Conservation (phyloP, 2,888 invertebrate species). For the Diplolepis rosae region DNA sequence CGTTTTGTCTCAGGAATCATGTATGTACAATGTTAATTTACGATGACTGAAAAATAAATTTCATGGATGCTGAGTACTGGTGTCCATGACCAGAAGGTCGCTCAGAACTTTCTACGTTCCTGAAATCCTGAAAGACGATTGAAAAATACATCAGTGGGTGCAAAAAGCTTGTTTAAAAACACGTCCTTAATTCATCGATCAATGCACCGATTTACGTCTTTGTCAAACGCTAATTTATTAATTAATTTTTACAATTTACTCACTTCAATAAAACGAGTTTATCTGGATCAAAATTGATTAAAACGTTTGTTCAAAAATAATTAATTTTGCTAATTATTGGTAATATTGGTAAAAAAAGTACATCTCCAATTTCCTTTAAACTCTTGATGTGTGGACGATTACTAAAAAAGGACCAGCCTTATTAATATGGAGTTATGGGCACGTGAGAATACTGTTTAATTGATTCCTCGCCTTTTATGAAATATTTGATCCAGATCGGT, state of each 20-base stretch:
- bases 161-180: constrained; percentile 49
- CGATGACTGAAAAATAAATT: constrained; percentile 21
- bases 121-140: constrained; percentile 6
- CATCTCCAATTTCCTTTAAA: no score
- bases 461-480: no score
- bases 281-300: not conserved
- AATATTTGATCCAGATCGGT: no score
- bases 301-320: not conserved
- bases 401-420: no score
- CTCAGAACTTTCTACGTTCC: constrained; percentile 17
- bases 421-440: no score
- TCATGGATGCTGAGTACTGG: constrained; percentile 11
- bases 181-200: constrained; percentile 54
- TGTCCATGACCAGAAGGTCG: constrained; percentile 51
- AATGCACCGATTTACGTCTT: constrained; percentile 36
- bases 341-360: no score
- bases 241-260: constrained; percentile 37
- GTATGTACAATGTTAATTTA: constrained; percentile 25
- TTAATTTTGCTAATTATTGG: no score
- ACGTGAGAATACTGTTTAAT: no score
- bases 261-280: constrained; percentile 42
- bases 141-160: constrained; percentile 14
- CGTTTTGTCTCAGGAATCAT: not conserved
- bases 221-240: constrained; percentile 44
- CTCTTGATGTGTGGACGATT: no score